Conservation (phyloP, 2,113 vertebrate species). For the Lophius piscatorius region DNA sequence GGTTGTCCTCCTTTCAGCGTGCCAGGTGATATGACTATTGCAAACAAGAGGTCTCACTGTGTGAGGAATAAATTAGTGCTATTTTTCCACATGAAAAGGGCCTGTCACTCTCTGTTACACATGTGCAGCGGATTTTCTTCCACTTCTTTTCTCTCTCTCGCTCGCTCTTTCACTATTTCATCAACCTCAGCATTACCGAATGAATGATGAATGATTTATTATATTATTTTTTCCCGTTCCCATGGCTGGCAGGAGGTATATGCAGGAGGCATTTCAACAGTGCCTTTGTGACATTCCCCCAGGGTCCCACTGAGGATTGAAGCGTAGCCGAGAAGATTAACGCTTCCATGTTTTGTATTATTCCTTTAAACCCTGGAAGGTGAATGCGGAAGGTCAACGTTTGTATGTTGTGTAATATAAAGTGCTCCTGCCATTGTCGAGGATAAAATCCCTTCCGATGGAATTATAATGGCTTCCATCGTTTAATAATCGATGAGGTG, state of each 20-base stretch:
- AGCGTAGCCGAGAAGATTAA: conserved; percentile 69
- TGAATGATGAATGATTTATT: conserved; percentile 73
- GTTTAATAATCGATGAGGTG: conserved; percentile 1
- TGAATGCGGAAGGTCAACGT: conserved; percentile 68
- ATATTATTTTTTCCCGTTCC: conserved; percentile 64
- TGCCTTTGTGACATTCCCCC: conserved; percentile 68
- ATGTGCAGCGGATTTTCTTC: conserved; percentile 45
- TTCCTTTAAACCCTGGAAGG: conserved; percentile 67
- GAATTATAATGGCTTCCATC: conserved; percentile 38
- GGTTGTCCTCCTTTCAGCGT: conserved; percentile 71
- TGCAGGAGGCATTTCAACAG: conserved; percentile 39
- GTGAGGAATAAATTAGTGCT: conserved; percentile 63
- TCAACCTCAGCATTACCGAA: conserved; percentile 64
- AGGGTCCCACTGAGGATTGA: conserved; percentile 57
- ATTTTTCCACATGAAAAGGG: conserved; percentile 73
- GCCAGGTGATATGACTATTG: conserved; percentile 72
- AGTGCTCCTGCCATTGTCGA: conserved; percentile 36
- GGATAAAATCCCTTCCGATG: conserved; percentile 53
- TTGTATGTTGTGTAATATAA: conserved; percentile 61
- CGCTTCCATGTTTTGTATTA: conserved; percentile 65
- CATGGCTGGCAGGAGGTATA: conserved; percentile 51
- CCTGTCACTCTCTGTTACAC: conserved; percentile 63
- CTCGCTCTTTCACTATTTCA: conserved; percentile 25
- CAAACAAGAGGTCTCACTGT: conserved; percentile 60
- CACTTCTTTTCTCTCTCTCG: conserved; percentile 6